phyloP scores from a whole-genome alignment of 35 echinoderm and acorn worm genomes.

The Heliocidaris tuberculata region DNA sequence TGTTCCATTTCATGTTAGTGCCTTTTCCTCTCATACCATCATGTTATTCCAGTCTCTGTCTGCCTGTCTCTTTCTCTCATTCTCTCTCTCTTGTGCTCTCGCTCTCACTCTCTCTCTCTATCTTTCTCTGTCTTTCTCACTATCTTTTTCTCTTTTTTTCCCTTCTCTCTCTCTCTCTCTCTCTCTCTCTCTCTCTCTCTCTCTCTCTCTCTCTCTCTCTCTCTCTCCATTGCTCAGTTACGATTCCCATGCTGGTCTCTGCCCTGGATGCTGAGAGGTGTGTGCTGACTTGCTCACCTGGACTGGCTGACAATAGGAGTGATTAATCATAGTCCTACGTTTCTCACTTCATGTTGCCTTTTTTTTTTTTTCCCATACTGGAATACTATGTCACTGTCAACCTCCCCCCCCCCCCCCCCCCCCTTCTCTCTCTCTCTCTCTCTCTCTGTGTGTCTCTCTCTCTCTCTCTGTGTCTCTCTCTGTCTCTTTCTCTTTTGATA shows the following conservation, averaged over 20 bases:
- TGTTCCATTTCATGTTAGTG: background rate
- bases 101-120: too few species aligned
- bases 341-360: background rate
- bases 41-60: background rate
- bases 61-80: background rate
- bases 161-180: too few species aligned
- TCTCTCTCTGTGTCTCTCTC: too few species aligned
- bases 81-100: too few species aligned
- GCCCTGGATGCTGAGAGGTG: too few species aligned
- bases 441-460: too few species aligned
- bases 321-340: background rate
- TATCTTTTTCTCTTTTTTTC: too few species aligned
- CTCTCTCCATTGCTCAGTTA: background rate
- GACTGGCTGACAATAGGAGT: background rate
- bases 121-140: too few species aligned
- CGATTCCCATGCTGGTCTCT: background rate
- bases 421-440: too few species aligned
- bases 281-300: background rate
- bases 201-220: too few species aligned
- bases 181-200: too few species aligned
- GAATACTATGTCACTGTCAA: background rate
- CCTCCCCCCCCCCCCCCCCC: background rate
- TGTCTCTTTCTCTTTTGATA: too few species aligned
- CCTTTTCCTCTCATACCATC: background rate
- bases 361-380: background rate